Conservation (phyloP, 2,113 vertebrate genomes). For the Silurus asotus region DNA sequence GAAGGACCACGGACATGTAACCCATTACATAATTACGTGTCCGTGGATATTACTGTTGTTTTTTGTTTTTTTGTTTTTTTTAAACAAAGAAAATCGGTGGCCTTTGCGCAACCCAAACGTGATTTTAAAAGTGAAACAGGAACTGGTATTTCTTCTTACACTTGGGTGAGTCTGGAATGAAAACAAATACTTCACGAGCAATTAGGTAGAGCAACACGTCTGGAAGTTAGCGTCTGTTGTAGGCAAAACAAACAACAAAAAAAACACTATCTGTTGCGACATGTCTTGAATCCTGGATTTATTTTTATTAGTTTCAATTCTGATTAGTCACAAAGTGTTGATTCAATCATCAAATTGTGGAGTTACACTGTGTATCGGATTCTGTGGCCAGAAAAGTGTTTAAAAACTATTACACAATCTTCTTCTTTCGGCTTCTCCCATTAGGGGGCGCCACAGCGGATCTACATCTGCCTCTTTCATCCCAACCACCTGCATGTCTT, state of each 20-base stretch:
- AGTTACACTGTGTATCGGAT: background rate
- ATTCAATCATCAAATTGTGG: background rate
- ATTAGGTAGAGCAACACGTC: background rate
- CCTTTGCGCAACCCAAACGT: background rate
- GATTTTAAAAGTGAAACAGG: background rate
- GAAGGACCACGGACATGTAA: background rate
- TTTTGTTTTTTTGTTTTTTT: background rate
- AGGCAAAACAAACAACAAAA: background rate
- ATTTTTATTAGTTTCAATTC: background rate
- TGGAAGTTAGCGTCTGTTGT: background rate
- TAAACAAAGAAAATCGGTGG: background rate
- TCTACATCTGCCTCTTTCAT: no score
- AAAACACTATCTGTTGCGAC: no score
- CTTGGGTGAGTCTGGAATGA: slow-evolving; percentile 14
- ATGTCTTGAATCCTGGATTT: no score
- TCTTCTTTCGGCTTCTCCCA: no score
- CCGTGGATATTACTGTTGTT: no score
- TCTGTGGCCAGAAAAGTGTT: background rate
- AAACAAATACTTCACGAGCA: background rate
- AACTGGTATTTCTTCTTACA: slow-evolving; percentile 14
- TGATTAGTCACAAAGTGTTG: background rate
- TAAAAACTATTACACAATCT: background rate
- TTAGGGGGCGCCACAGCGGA: no score
- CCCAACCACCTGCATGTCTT: no score
- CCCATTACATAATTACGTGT: background rate